phyloP scores from a whole-genome alignment of 2,797 vertebrate species.

The Tragopan temminckii region DNA sequence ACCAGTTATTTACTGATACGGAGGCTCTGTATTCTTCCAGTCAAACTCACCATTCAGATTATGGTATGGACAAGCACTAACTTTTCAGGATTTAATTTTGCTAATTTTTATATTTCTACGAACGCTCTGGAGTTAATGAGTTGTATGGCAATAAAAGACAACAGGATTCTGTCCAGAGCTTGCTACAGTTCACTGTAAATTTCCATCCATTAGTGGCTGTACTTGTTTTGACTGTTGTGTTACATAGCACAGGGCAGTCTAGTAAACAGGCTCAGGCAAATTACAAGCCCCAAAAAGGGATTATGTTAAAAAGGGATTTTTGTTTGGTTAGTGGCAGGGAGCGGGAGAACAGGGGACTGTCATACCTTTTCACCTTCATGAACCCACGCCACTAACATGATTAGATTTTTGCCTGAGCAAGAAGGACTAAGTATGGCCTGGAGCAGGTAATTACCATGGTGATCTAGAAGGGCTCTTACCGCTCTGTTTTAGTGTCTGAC shows the following conservation, averaged over 20 bases:
- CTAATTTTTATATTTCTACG: not conserved
- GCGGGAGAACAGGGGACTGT: not conserved
- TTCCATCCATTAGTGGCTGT: not conserved
- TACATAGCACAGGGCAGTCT: not conserved
- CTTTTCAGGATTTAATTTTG: not conserved
- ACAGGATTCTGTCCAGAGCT: not conserved
- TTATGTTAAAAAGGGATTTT: not conserved
- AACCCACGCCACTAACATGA: not conserved
- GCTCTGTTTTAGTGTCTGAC: not conserved
- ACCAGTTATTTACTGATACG: not conserved
- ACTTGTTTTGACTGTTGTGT: not conserved
- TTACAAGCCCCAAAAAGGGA: not conserved
- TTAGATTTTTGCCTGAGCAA: conserved; percentile 21
- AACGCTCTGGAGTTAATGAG: not conserved
- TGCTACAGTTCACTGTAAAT: not conserved
- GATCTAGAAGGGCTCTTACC: not conserved
- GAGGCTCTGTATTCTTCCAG: not conserved
- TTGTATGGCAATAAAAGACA: not conserved
- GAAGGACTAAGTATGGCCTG: not conserved
- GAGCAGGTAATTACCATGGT: conserved; percentile 46
- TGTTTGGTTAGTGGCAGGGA: not conserved
- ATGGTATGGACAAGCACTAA: not conserved
- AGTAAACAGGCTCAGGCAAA: not conserved
- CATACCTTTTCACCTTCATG: not conserved
- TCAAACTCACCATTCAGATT: not conserved